Percentiles rank a stretch among this genome's conserved stretches.
phyloP scores from a whole-genome alignment of 2,888 invertebrate species.

The Lottia gigantea region DNA sequence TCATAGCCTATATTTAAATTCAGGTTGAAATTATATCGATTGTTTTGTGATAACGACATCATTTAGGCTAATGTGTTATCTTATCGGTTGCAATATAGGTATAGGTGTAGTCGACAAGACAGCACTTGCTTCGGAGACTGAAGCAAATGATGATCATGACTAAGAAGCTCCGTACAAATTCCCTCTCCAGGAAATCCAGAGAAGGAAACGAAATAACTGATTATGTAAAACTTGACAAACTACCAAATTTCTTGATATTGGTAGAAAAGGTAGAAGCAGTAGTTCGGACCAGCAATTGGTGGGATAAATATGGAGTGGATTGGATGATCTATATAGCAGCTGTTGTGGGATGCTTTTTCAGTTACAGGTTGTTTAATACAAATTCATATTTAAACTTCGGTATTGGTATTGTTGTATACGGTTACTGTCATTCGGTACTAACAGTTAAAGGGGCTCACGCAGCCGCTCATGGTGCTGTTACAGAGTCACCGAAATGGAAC shows the following conservation, averaged over 20 bases:
- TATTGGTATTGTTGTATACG: conserved; percentile 48
- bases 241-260: conserved; percentile 54
- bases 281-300: conserved; percentile 49
- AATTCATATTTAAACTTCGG: conserved; percentile 26
- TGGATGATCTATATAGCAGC: conserved; percentile 40
- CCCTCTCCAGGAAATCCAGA: neutral
- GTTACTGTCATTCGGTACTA: conserved; percentile 47
- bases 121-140: neutral
- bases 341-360: conserved; percentile 32
- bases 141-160: neutral
- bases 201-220: conserved; percentile 27
- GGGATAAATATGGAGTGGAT: conserved; percentile 60
- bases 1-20: no score
- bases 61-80: neutral
- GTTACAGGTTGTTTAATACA: conserved; percentile 36
- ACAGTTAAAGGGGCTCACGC: conserved; percentile 56
- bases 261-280: conserved; percentile 45
- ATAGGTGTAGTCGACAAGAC: neutral
- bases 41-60: no score
- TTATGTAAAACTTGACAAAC: conserved; percentile 45
- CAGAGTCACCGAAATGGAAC: conserved; percentile 35
- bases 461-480: conserved; percentile 51
- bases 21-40: no score
- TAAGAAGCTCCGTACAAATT: no score
- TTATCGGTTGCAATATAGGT: neutral